Base-by-base conservation (phyloP, 2,113 vertebrate species). In the Plecotus auritus region DNA sequence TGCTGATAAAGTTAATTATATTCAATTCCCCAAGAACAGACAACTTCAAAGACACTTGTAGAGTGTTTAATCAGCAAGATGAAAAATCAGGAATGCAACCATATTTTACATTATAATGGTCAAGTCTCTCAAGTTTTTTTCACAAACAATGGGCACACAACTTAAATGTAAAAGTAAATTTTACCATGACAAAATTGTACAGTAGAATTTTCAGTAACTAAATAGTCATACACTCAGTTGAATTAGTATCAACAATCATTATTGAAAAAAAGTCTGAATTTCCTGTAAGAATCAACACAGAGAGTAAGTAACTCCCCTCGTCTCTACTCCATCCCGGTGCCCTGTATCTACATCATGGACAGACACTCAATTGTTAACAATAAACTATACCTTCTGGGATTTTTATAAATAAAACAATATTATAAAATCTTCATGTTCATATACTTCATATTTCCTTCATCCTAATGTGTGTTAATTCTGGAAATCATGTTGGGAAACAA, bases 11-110 rank as follows among this genome's bases (percentile, higher is more conserved):
- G 28, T 51, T 70, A 64, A 67, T 74, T 78, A n/a, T 69, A 84
- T 61, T 69, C 47, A 76, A 40, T 51, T 3, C 22, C 42, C 30
- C 40, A 72, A 77, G 22, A 85, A 61, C 13, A 76, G 30, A 67
- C 49, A 70, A 69, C 18, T 56, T 1, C 54, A 80, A 93, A 69
- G 70, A 35, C 51, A 80, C 22, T 35, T 92, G 11, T 32, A 59
- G 47, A 90, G 40, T 72, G 9, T 93, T 96, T 88, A 95, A 88
- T 83, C n/a, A 84, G 9, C 74, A 77, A 95, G n/a, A 59, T 82
- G 28, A 85, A 95, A 96, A 83, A 64, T 59, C 73, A 94, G 6
- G 81, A 67, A 82, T 85, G 5, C 30, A 59, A 49, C 22, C 67
- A 40, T 40, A 42, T 73, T 89, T 67, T 85, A 72, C 40, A 78